These are phyloP conservation scores for Olivierus martensii DNA, from an alignment of 1,140 invertebrate species.

Conservation along the genomic window DNA sequence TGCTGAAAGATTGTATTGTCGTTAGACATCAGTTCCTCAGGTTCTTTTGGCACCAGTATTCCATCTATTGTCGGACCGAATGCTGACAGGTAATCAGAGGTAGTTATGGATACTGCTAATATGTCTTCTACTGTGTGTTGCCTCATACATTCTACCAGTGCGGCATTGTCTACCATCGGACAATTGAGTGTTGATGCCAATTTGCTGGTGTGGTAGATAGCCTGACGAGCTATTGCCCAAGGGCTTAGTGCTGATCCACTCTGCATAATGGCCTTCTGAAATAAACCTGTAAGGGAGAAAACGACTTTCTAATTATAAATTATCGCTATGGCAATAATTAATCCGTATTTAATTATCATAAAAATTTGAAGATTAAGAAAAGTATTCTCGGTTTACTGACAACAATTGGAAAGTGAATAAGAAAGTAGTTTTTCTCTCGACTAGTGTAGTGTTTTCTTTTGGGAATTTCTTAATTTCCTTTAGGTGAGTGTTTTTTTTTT, in stretches of 20 bases:
- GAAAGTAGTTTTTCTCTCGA: no score
- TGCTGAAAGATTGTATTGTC: constrained; percentile 10
- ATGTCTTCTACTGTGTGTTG: constrained; percentile 61
- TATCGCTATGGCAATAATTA: background rate
- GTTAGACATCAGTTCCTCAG: constrained; percentile 23
- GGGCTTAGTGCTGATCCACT: constrained; percentile 86
- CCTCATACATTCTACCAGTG: constrained; percentile 66
- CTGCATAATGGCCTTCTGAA: constrained; percentile 87
- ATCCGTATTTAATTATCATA: background rate
- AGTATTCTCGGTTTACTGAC: background rate
- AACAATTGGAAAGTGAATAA: no score
- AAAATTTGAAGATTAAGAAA: background rate
- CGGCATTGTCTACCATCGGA: constrained; percentile 33
- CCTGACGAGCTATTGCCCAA: constrained; percentile 79
- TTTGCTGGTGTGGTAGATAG: constrained; percentile 67
- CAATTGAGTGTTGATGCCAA: constrained; percentile 77
- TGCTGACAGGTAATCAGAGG: constrained; percentile 66
- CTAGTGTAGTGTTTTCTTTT: no score
- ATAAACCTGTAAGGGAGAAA: constrained; percentile 50
- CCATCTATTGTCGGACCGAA: constrained; percentile 86
- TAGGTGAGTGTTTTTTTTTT: no score
- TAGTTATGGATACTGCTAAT: constrained; percentile 57
- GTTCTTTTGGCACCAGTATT: constrained; percentile 69
- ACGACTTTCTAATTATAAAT: background rate
- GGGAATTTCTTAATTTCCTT: no score